These are phyloP conservation scores for Zygogramma bicolorata DNA, from an alignment of 2,888 invertebrate genomes.

Conservation along the genomic window DNA sequence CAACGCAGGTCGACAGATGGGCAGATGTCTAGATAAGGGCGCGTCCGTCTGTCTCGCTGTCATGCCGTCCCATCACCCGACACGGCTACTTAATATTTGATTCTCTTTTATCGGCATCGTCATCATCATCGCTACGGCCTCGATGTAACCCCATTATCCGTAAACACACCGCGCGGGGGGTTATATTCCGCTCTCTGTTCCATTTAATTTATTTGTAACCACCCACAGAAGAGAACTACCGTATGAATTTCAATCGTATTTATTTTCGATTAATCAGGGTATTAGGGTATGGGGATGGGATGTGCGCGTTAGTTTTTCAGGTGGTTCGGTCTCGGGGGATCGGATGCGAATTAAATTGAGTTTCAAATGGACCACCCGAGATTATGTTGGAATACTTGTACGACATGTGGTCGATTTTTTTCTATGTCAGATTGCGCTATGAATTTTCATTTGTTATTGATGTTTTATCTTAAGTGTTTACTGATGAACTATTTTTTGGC, in stretches of 20 bases:
- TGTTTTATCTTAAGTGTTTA: too few relatives aligned
- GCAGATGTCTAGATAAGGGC: slow-evolving; percentile 55
- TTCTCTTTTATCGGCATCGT: slow-evolving; percentile 57
- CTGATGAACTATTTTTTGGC: too few relatives aligned
- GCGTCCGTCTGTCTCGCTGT: slow-evolving; percentile 34
- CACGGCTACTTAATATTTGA: slow-evolving; percentile 59
- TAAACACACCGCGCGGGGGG: slow-evolving; percentile 44
- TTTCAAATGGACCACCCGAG: background rate
- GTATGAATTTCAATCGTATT: slow-evolving; percentile 44
- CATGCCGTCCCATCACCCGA: slow-evolving; percentile 54
- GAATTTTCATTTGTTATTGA: too few relatives aligned
- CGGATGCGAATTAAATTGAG: background rate
- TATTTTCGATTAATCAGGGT: slow-evolving; percentile 41
- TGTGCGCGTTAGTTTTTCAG: background rate
- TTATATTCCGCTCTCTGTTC: slow-evolving; percentile 23
- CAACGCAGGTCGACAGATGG: slow-evolving; percentile 53
- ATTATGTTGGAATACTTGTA: too few relatives aligned
- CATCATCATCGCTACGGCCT: slow-evolving; percentile 11
- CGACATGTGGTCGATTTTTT: too few relatives aligned
- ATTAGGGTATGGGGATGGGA: background rate
- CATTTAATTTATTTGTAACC: slow-evolving; percentile 43
- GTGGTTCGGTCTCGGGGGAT: background rate
- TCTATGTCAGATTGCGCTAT: too few relatives aligned
- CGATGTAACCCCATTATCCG: slow-evolving; percentile 47
- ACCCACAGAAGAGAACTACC: slow-evolving; percentile 38